Conservation (phyloP, 1,140 invertebrate genomes). For the Lepidurus couesii region DNA sequence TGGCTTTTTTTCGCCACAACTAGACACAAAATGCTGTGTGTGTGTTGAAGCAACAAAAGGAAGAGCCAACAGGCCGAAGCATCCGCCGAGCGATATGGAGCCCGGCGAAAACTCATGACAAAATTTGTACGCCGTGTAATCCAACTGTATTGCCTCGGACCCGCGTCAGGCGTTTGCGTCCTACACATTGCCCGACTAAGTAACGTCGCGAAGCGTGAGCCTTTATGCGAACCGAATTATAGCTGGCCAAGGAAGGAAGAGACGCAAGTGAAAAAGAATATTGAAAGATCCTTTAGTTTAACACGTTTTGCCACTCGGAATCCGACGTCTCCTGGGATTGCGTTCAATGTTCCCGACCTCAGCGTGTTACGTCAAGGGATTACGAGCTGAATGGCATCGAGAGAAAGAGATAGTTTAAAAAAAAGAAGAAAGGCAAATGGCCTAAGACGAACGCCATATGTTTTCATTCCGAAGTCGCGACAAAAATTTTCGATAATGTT, state of each 20-base stretch:
- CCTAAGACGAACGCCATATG: slow-evolving; percentile 4
- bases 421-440: not conserved
- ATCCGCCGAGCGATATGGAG: not conserved
- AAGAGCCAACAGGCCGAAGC: not conserved
- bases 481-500: not conserved
- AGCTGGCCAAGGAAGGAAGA: not conserved
- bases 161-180: not conserved
- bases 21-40: not conserved
- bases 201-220: too few species aligned
- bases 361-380: slow-evolving; percentile 6
- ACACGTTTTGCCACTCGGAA: slow-evolving; percentile 21
- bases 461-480: not conserved
- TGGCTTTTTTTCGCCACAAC: slow-evolving; percentile 22
- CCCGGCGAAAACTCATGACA: not conserved
- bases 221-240: too few species aligned
- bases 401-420: not conserved
- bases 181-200: not conserved
- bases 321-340: not conserved
- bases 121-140: slow-evolving; percentile 4
- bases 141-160: not conserved
- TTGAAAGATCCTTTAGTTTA: not conserved
- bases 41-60: not conserved
- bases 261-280: not conserved
- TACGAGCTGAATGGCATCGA: not conserved
- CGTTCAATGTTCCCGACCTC: not conserved